These are phyloP conservation scores for Ceryle rudis DNA, from an alignment of 2,797 vertebrate genomes.

Conservation along the genomic window DNA sequence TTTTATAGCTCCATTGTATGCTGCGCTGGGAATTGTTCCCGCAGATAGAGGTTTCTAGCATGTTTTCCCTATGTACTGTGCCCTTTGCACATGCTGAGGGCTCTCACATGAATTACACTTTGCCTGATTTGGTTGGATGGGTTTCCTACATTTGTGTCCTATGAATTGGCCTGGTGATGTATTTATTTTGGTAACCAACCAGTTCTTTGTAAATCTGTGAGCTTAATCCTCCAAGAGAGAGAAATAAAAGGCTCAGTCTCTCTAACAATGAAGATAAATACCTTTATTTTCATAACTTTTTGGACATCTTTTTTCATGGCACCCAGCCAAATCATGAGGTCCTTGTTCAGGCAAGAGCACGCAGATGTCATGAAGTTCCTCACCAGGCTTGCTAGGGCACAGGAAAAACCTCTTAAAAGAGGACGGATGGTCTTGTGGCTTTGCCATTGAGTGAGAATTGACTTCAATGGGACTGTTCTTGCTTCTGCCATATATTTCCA, in stretches of 20 bases:
- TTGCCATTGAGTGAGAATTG: neutral
- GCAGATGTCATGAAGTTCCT: slow-evolving; percentile 37
- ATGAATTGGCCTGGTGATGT: slow-evolving; percentile 31
- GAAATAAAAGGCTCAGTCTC: slow-evolving; percentile 40
- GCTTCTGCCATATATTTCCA: slow-evolving; percentile 2
- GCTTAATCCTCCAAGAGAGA: slow-evolving; percentile 52
- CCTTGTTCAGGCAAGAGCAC: neutral
- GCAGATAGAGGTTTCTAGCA: slow-evolving; percentile 36
- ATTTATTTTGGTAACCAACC: slow-evolving; percentile 71
- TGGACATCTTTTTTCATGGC: slow-evolving; percentile 42
- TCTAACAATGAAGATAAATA: slow-evolving; percentile 69
- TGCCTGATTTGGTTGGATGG: slow-evolving; percentile 64
- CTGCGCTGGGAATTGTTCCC: slow-evolving; percentile 43
- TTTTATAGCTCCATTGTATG: slow-evolving; percentile 56
- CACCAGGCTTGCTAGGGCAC: slow-evolving; percentile 38
- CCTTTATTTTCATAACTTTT: slow-evolving; percentile 70
- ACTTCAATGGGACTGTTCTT: neutral
- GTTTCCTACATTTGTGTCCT: slow-evolving; percentile 58
- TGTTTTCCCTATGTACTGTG: slow-evolving; percentile 36
- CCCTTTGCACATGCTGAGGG: slow-evolving; percentile 57
- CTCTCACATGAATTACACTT: slow-evolving; percentile 59
- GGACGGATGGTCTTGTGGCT: slow-evolving; percentile 14
- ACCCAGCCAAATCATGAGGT: slow-evolving; percentile 17
- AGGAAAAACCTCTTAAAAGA: neutral
- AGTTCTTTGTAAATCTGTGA: slow-evolving; percentile 64